Percentiles rank a stretch among this genome's conserved stretches.
Evolutionary conservation across 1,140 invertebrate species (phyloP).

Genomic region (Platorchestia sp.): DNA sequence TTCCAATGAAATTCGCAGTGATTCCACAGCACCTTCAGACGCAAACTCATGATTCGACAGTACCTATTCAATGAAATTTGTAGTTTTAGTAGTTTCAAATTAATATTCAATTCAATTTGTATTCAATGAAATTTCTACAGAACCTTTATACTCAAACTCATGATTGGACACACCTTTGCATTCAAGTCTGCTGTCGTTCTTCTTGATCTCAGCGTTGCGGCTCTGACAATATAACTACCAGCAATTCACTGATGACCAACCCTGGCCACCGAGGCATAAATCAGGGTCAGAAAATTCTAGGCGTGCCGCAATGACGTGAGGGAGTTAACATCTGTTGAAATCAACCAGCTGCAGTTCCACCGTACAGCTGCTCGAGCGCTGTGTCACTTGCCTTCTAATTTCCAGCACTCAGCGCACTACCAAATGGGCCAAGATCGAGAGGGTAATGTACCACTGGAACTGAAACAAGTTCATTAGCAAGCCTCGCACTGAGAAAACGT

Average conservation of each 20-base stretch:
- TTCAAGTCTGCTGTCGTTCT: neutral
- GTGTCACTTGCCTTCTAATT: neutral
- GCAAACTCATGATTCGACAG: too few relatives aligned
- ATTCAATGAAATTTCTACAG: neutral
- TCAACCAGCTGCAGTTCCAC: neutral
- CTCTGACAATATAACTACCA: neutral
- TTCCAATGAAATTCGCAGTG: neutral
- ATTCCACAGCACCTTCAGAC: neutral
- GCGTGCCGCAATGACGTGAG: neutral
- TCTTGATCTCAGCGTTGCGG: too few relatives aligned
- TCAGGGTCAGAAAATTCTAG: neutral
- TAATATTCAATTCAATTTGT: too few relatives aligned
- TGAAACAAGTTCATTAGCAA: neutral
- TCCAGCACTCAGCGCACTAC: neutral
- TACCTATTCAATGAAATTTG: too few relatives aligned
- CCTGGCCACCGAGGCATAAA: neutral
- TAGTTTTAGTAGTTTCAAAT: too few relatives aligned
- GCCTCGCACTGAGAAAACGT: neutral
- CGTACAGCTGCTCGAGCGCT: neutral
- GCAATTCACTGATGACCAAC: neutral
- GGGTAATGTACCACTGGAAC: neutral
- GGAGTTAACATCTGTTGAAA: neutral
- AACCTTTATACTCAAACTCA: neutral
- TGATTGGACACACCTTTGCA: too few relatives aligned
- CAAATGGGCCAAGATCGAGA: neutral